phyloP scores from a whole-genome alignment of 2,888 invertebrate genomes.

The Cheiracanthium punctorium region DNA sequence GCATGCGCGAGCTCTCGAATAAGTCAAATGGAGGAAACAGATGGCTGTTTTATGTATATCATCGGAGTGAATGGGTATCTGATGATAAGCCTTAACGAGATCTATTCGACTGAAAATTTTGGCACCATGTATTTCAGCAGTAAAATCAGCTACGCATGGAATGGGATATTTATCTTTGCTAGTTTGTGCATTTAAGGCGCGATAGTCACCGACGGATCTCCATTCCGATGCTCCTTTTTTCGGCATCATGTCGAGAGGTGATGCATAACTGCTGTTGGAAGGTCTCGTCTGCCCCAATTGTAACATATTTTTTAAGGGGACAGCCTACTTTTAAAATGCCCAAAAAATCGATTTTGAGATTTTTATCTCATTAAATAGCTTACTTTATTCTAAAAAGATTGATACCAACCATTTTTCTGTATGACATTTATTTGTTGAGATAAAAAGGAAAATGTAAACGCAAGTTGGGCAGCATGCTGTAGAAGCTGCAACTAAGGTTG shows the following conservation, averaged over 20 bases:
- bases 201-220: constrained; percentile 28
- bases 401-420: too few relatives aligned
- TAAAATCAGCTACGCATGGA: constrained; percentile 23
- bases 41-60: constrained; percentile 36
- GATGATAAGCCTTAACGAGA: constrained; percentile 30
- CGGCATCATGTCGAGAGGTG: constrained; percentile 6
- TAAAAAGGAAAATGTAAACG: too few relatives aligned
- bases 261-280: constrained; percentile 2
- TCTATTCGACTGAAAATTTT: constrained; percentile 28
- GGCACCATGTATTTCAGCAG: constrained; percentile 16
- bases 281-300: background rate
- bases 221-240: constrained; percentile 3
- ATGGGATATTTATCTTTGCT: constrained; percentile 31
- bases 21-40: constrained; percentile 20
- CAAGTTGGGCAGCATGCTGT: too few relatives aligned
- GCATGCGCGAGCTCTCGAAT: constrained; percentile 2
- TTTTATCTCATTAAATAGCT: too few relatives aligned
- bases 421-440: too few relatives aligned
- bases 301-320: background rate
- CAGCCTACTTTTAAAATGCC: too few relatives aligned
- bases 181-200: constrained; percentile 20
- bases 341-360: too few relatives aligned
- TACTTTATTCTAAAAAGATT: too few relatives aligned
- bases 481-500: too few relatives aligned
- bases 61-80: constrained; percentile 1